A percentile compares a stretch with the other conserved stretches of the same genome.
phyloP scores from a whole-genome alignment of 2,888 invertebrate species.

The Muschampia plurimacula region DNA sequence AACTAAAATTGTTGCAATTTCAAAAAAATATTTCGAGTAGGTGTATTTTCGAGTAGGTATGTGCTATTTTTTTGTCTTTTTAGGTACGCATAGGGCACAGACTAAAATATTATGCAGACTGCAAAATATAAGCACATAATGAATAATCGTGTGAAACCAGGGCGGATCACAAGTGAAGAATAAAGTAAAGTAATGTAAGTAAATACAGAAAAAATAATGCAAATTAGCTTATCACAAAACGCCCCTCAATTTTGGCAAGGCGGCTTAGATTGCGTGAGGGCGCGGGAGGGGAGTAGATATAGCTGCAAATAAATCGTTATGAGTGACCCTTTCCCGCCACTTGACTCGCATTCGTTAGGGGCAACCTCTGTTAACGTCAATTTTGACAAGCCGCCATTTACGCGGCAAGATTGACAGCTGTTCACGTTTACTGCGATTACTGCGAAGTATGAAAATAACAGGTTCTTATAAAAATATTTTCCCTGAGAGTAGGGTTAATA shows the following conservation, averaged over 20 bases:
- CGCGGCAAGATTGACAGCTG: slow-evolving; percentile 23
- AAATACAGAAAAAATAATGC: neutral
- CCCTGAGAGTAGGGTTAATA: too few species aligned
- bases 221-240: neutral
- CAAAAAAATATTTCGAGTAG: too few species aligned
- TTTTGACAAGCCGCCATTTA: slow-evolving; percentile 22
- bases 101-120: too few species aligned
- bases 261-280: slow-evolving; percentile 13
- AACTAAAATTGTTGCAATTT: too few species aligned
- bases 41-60: too few species aligned
- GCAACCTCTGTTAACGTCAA: slow-evolving; percentile 26
- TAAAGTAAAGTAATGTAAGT: neutral
- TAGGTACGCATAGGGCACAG: too few species aligned
- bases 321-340: slow-evolving; percentile 25
- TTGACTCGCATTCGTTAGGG: slow-evolving; percentile 21
- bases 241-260: neutral
- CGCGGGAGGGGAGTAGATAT: neutral
- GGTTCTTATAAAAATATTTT: too few species aligned
- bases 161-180: neutral
- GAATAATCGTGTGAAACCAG: too few species aligned
- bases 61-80: too few species aligned
- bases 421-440: slow-evolving; percentile 1
- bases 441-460: too few species aligned
- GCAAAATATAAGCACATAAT: too few species aligned
- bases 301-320: slow-evolving; percentile 31